Conservation (phyloP, 2,113 vertebrate genomes). For the Solenodon paradoxus region DNA sequence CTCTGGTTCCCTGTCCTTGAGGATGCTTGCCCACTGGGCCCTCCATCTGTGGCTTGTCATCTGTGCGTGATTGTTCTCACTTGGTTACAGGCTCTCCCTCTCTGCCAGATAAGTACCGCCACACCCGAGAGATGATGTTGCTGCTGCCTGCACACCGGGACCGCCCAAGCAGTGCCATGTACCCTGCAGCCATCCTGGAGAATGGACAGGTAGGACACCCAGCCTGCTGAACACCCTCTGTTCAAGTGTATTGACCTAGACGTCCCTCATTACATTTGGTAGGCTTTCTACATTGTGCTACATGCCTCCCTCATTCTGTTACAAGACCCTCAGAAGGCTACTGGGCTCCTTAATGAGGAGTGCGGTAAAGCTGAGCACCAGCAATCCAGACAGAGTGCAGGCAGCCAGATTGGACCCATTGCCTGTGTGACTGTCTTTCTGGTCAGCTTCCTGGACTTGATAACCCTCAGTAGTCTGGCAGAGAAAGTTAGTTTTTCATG, state of each 20-base stretch:
- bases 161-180: conserved; percentile 93
- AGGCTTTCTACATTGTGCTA: not conserved
- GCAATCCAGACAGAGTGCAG: not conserved
- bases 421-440: not conserved
- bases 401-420: not conserved
- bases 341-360: not conserved
- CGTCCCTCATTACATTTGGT: not conserved
- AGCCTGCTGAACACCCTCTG: not conserved
- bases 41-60: conserved; percentile 81
- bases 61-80: conserved; percentile 87
- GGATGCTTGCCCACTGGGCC: conserved; percentile 53
- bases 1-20: conserved; percentile 30
- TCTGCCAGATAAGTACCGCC: conserved; percentile 96
- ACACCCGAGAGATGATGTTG: conserved; percentile 94
- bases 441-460: not conserved
- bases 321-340: not conserved
- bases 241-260: not conserved
- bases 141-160: conserved; percentile 92
- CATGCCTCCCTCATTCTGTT: not conserved
- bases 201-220: conserved; percentile 90
- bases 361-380: not conserved
- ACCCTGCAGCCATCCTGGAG: conserved; percentile 90
- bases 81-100: conserved; percentile 95
- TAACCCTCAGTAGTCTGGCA: not conserved
- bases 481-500: not conserved